phyloP scores from a whole-genome alignment of 2,888 invertebrate genomes.

The Rugalucina vietnamica region DNA sequence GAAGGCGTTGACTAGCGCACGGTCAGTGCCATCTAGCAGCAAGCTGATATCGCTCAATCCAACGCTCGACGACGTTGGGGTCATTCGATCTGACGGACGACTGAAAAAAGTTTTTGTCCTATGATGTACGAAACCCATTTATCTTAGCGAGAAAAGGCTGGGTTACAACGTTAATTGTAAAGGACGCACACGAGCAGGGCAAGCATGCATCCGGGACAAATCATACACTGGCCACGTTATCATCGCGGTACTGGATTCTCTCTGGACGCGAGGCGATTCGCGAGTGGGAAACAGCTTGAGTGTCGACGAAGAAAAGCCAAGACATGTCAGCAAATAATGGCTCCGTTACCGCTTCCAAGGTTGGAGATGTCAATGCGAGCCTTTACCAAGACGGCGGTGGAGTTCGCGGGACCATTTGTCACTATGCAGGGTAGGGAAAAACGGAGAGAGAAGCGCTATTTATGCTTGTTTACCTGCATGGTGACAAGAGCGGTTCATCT shows the following conservation, averaged over 20 bases:
- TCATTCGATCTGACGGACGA: conserved; percentile 30
- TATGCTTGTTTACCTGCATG: conserved; percentile 62
- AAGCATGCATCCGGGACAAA: conserved; percentile 46
- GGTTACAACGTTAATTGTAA: conserved; percentile 53
- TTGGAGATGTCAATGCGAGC: conserved; percentile 27
- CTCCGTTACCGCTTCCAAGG: conserved; percentile 35
- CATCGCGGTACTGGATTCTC: conserved; percentile 49
- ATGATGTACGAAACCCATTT: conserved; percentile 39
- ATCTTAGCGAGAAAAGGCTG: conserved; percentile 47
- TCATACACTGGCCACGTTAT: conserved; percentile 38
- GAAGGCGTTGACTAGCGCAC: neutral
- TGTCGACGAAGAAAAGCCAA: conserved; percentile 37
- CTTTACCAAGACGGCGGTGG: conserved; percentile 36
- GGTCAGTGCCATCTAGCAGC: conserved; percentile 17
- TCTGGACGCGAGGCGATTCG: conserved; percentile 52
- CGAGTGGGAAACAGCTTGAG: conserved; percentile 44
- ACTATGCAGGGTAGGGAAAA: conserved; percentile 54
- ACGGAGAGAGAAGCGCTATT: conserved; percentile 46
- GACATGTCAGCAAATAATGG: conserved; percentile 43
- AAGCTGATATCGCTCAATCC: conserved; percentile 38
- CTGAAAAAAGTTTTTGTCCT: conserved; percentile 32
- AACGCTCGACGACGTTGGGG: conserved; percentile 30
- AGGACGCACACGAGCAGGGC: conserved; percentile 43
- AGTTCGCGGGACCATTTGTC: conserved; percentile 51
- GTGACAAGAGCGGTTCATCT: conserved; percentile 53